Base-by-base conservation (phyloP, 2,797 vertebrate genomes). In the Oreochromis mossambicus region DNA sequence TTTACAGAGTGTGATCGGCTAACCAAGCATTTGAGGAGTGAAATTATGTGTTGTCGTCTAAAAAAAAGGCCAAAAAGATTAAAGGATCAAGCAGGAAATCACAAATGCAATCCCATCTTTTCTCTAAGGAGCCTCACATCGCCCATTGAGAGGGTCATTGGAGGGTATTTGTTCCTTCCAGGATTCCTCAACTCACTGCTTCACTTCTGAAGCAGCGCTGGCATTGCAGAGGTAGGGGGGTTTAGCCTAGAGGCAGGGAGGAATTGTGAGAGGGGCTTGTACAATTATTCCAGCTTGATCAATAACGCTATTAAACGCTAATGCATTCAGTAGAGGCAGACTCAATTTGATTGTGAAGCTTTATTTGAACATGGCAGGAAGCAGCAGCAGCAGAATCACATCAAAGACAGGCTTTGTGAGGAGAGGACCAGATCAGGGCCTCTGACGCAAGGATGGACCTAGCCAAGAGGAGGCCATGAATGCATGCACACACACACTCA, bases 351-450 rank as follows among this genome's bases (percentile, higher is more conserved):
- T 95, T 94, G 94, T 92, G 86, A 84, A 38, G 90, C 93, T 91
- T 93, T 94, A 94, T 96, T 95, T 94, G 93, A 94, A 95, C 93
- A 90, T 92, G 94, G 95, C 95, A 96, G 95, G 95, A 96, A 96
- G 95, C 94, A 94, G 91, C 81, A 86, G 91, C 91, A 88, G 90
- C 82, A 92, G 86, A 89, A 79, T 86, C 90, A 95, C 95, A 95
- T 96, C 95, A 96, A 96, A 96, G 94, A 84, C 78, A 79, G 92
- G 93, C 95, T 96, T 96, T 96, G 96, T 96, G 92, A 90, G 84
- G 89, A 92, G 91, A 94, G 89, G 91, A 95, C 90, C 93, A 94
- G 95, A 95, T 96, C 95, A 96, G 91, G 87, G 89, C 87, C 93
- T 95, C 93, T 96, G 95, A 96, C 92, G 93, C 92, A 95, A 92